These are phyloP conservation scores for Lymantria dispar DNA, from an alignment of 2,888 invertebrate genomes.

Conservation along the genomic window DNA sequence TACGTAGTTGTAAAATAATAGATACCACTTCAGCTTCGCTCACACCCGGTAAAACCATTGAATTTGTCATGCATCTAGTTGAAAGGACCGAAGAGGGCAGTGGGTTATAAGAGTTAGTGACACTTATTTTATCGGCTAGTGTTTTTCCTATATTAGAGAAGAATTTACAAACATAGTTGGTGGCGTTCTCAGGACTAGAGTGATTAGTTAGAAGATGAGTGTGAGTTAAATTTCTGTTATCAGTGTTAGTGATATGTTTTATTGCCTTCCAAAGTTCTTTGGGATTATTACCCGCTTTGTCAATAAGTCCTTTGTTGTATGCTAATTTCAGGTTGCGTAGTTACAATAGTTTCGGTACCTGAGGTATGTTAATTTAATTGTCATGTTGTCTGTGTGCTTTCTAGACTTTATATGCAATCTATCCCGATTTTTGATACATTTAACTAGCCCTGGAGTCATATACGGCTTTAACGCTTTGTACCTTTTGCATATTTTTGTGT, in stretches of 20 bases:
- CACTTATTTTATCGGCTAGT: not conserved
- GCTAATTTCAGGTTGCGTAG: slow-evolving; percentile 1
- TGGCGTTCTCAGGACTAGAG: not conserved
- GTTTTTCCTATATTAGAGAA: not conserved
- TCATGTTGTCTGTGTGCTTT: not conserved
- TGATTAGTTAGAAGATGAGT: not conserved
- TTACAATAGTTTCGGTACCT: not conserved
- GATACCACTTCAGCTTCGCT: not conserved
- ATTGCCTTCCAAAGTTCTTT: not conserved
- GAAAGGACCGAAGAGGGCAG: not conserved
- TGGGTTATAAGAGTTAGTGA: not conserved
- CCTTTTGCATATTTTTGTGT: not conserved
- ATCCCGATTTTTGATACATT: not conserved
- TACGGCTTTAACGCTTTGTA: not conserved
- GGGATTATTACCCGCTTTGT: not conserved
- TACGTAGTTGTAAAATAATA: not conserved
- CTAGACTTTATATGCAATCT: slow-evolving; percentile 1
- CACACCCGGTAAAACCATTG: not conserved
- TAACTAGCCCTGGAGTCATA: not conserved
- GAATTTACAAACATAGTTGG: not conserved
- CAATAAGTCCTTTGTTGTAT: not conserved
- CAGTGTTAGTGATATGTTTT: not conserved
- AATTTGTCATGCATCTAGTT: not conserved
- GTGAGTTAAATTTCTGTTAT: not conserved
- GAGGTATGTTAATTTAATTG: not conserved